phyloP scores from a whole-genome alignment of 2,797 vertebrate species.

The Notamacropus eugenii region DNA sequence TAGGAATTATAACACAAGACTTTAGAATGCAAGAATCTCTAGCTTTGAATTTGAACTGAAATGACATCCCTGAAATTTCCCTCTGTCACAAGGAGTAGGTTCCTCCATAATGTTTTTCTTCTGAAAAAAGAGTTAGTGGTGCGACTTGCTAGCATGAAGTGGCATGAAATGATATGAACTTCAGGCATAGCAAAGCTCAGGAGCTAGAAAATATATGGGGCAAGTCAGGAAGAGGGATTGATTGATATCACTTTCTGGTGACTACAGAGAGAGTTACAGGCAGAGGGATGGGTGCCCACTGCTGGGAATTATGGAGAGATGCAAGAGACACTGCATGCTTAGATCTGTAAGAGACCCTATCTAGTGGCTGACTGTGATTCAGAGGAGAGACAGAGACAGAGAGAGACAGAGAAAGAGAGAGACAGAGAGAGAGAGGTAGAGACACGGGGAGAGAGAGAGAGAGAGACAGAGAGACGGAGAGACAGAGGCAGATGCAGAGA shows the following conservation, averaged over 20 bases:
- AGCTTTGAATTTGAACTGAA: background rate
- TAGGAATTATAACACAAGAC: background rate
- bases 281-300: background rate
- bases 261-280: background rate
- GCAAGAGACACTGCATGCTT: background rate
- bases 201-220: background rate
- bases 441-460: no score
- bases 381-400: no score
- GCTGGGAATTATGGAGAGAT: background rate
- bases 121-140: background rate
- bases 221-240: background rate
- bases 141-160: background rate
- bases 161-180: background rate
- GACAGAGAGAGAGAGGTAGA: no score
- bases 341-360: background rate
- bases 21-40: background rate
- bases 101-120: background rate
- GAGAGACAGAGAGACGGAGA: no score
- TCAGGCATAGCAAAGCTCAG: background rate
- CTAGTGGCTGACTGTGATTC: background rate
- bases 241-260: background rate
- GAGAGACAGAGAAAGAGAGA: no score
- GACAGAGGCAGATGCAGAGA: no score
- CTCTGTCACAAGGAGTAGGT: background rate
- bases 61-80: background rate